phyloP scores from a whole-genome alignment of 2,797 vertebrate species.

The Bradypodion pumilum region DNA sequence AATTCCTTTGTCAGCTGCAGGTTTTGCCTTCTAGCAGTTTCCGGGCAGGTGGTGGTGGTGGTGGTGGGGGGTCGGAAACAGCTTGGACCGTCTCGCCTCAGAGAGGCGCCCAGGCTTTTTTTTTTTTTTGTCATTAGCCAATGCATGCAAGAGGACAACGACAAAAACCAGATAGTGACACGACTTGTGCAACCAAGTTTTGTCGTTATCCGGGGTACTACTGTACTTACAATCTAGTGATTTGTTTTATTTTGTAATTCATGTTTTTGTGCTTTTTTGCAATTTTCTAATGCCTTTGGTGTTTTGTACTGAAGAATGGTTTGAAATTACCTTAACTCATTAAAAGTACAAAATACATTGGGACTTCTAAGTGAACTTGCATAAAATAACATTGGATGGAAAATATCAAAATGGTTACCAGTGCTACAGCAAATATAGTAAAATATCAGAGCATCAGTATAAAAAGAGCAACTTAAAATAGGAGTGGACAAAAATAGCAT shows the following conservation, averaged over 20 bases:
- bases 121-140: too few species aligned
- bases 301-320: not conserved
- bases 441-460: not conserved
- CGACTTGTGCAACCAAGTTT: too few species aligned
- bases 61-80: too few species aligned
- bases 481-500: not conserved
- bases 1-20: too few species aligned
- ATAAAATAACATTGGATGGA: not conserved
- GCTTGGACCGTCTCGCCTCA: too few species aligned
- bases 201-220: too few species aligned
- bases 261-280: not conserved
- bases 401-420: not conserved
- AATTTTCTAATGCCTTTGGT: not conserved
- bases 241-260: not conserved
- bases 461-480: not conserved
- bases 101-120: too few species aligned
- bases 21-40: too few species aligned
- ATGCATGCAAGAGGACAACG: too few species aligned
- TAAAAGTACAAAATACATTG: not conserved
- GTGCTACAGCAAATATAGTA: not conserved
- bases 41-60: too few species aligned
- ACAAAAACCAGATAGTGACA: too few species aligned
- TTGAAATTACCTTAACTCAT: not conserved
- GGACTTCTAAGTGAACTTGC: not conserved
- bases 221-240: too few species aligned